Conservation (phyloP, 2,888 invertebrate genomes). For the Cheilosia soror region DNA sequence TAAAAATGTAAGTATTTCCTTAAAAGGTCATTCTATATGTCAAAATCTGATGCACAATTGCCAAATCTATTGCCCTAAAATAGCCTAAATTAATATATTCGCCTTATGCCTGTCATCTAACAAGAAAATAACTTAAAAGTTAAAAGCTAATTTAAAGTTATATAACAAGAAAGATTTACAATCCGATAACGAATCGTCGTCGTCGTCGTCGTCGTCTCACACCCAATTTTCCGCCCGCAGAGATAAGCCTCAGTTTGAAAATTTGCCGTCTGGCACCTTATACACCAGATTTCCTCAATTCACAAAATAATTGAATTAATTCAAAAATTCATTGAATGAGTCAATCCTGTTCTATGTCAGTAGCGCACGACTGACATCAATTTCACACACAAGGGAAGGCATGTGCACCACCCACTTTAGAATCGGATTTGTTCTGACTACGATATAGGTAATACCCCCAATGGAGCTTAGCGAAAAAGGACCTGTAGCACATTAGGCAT, state of each 20-base stretch:
- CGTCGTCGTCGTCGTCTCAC: no score
- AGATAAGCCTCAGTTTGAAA: conserved; percentile 7
- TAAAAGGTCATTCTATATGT: no score
- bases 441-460: background rate
- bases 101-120: background rate
- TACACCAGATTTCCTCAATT: conserved; percentile 19
- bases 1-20: no score
- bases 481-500: conserved; percentile 6
- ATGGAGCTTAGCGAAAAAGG: background rate
- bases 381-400: background rate
- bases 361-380: background rate
- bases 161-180: conserved; percentile 12
- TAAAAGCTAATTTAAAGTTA: conserved; percentile 30
- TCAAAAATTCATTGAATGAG: conserved; percentile 23
- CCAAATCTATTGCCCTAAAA: no score
- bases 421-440: background rate
- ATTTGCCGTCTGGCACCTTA: background rate
- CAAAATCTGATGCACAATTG: no score
- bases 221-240: background rate
- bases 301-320: conserved; percentile 35
- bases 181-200: background rate
- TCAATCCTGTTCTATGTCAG: background rate
- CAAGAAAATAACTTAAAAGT: background rate
- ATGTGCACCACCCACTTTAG: background rate
- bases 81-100: no score